Evolutionary conservation across 2,113 vertebrate species (phyloP).

Genomic region (Pelodiscus sinensis): DNA sequence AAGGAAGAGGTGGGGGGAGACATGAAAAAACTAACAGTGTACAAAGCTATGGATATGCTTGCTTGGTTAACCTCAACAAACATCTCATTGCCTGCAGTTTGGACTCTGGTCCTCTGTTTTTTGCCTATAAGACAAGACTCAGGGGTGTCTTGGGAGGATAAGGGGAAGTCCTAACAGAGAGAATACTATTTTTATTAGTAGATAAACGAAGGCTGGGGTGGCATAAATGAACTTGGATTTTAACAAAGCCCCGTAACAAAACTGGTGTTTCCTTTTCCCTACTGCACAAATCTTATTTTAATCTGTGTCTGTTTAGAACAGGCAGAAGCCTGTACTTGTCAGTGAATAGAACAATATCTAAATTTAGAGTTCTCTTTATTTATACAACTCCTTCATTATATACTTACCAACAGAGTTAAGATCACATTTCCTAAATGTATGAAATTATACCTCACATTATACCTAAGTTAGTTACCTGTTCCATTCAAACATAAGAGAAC

Average conservation of each 20-base stretch:
- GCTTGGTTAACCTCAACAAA: too few relatives aligned
- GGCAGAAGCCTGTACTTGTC: neutral
- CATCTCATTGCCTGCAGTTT: too few relatives aligned
- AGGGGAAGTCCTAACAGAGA: neutral
- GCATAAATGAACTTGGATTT: conserved; percentile 24
- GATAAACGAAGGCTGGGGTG: neutral
- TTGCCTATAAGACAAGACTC: too few relatives aligned
- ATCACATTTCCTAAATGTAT: neutral
- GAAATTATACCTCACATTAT: neutral
- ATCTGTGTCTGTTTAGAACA: neutral
- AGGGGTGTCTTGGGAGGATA: too few relatives aligned
- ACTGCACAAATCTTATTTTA: neutral
- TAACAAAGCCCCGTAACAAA: neutral
- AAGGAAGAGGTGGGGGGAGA: too few relatives aligned
- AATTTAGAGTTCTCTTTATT: neutral
- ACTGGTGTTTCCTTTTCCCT: neutral
- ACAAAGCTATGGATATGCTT: too few relatives aligned
- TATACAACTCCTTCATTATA: neutral
- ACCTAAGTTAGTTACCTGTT: neutral
- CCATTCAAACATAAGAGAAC: neutral
- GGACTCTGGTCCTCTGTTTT: too few relatives aligned
- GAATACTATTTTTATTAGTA: neutral
- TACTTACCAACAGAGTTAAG: neutral
- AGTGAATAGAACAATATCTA: neutral
- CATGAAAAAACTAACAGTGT: too few relatives aligned